phyloP scores from a whole-genome alignment of 2,888 invertebrate genomes.

The Hypercompe scribonia region DNA sequence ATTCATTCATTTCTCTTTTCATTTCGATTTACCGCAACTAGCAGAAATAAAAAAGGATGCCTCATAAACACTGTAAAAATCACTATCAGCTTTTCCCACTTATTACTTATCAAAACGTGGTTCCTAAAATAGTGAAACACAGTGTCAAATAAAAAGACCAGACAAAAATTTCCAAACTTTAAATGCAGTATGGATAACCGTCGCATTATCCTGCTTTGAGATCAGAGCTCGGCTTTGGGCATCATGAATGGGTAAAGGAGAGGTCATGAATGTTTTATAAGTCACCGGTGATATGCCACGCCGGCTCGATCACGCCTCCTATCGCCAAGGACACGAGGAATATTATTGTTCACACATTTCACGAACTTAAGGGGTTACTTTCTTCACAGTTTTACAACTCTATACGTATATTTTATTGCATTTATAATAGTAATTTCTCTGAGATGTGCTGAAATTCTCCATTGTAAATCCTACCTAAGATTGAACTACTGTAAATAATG shows the following conservation, averaged over 20 bases:
- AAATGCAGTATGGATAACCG: constrained; percentile 51
- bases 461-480: too few species aligned
- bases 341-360: constrained; percentile 9
- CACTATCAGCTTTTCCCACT: neutral
- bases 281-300: constrained; percentile 65
- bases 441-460: too few species aligned
- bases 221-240: constrained; percentile 61
- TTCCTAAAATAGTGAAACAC: neutral
- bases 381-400: too few species aligned
- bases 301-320: constrained; percentile 61
- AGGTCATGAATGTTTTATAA: constrained; percentile 82
- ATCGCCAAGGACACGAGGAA: constrained; percentile 43
- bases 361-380: neutral
- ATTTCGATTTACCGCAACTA: neutral
- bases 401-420: too few species aligned
- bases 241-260: constrained; percentile 79
- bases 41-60: neutral
- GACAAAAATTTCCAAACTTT: constrained; percentile 36
- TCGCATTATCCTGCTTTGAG: constrained; percentile 58
- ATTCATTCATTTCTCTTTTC: neutral
- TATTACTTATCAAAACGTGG: neutral
- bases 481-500: too few species aligned
- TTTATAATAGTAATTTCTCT: too few species aligned
- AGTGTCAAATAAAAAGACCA: neutral
- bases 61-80: too few species aligned